A percentile compares a stretch with the other conserved stretches of the same genome.
Conservation (phyloP, 53 echinoderm and acorn worm species). For the Holothuria scabra region DNA sequence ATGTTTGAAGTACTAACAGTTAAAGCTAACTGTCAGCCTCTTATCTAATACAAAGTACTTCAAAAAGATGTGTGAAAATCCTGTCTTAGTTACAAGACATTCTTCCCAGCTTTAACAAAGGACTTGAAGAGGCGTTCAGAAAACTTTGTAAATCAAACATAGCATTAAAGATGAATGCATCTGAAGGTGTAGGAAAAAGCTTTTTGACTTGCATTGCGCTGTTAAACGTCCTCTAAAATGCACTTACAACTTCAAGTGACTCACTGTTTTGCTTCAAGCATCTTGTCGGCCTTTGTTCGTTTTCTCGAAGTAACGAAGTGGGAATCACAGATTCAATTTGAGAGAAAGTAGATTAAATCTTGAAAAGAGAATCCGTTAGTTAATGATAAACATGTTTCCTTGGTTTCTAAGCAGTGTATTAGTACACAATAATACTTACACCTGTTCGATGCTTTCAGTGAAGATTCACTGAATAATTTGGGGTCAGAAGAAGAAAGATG, state of each 20-base stretch:
- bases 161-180: not conserved
- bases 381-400: too few relatives aligned
- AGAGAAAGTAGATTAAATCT: not conserved
- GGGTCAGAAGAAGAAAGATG: too few relatives aligned
- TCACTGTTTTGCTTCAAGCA: constrained; percentile 24
- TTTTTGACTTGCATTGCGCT: constrained; percentile 33
- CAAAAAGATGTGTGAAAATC: too few relatives aligned
- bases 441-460: too few relatives aligned
- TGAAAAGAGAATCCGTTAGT: too few relatives aligned
- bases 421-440: too few relatives aligned
- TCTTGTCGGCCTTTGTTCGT: not conserved
- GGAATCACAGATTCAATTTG: not conserved
- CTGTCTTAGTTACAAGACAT: constrained; percentile 11
- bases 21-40: too few relatives aligned
- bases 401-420: too few relatives aligned
- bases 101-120: constrained; percentile 26
- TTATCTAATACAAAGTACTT: too few relatives aligned
- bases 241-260: not conserved
- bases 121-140: constrained; percentile 38
- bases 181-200: constrained; percentile 7
- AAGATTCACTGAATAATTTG: too few relatives aligned
- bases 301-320: constrained; percentile 40
- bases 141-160: constrained; percentile 37
- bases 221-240: constrained; percentile 15
- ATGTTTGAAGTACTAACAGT: too few relatives aligned